Conservation (phyloP, 2,113 vertebrate species). For the Zingel zingel region DNA sequence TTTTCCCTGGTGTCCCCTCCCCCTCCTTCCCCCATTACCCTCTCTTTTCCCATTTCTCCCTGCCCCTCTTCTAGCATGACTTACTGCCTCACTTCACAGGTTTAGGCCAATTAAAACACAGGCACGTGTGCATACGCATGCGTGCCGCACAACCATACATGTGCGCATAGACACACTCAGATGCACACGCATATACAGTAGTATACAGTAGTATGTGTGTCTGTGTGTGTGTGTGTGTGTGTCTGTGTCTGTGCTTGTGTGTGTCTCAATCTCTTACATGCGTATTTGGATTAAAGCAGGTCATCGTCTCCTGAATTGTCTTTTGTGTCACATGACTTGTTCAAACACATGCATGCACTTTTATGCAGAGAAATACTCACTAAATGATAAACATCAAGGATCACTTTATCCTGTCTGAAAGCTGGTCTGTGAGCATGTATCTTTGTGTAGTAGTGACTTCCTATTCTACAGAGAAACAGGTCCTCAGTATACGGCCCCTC, state of each 20-base stretch:
- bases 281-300: constrained; percentile 62
- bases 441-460: constrained; percentile 61
- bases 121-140: constrained; percentile 45
- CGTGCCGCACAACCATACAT: constrained; percentile 13
- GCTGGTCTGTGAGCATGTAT: constrained; percentile 36
- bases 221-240: background rate
- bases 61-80: constrained; percentile 77
- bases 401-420: constrained; percentile 33
- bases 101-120: constrained; percentile 83
- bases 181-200: background rate
- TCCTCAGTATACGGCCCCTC: constrained; percentile 68
- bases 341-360: constrained; percentile 20
- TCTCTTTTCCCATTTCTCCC: constrained; percentile 66
- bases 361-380: constrained; percentile 22
- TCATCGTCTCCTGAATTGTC: constrained; percentile 45
- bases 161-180: background rate
- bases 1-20: constrained; percentile 63
- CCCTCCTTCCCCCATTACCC: constrained; percentile 75
- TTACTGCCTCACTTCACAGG: constrained; percentile 85
- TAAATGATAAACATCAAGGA: constrained; percentile 45
- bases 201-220: background rate
- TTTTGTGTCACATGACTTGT: constrained; percentile 29
- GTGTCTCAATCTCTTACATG: constrained; percentile 24
- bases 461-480: constrained; percentile 72
- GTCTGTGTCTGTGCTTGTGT: constrained; percentile 2